These are phyloP conservation scores for Synanthedon tipuliformis DNA, from an alignment of 2,888 invertebrate species.

Conservation along the genomic window DNA sequence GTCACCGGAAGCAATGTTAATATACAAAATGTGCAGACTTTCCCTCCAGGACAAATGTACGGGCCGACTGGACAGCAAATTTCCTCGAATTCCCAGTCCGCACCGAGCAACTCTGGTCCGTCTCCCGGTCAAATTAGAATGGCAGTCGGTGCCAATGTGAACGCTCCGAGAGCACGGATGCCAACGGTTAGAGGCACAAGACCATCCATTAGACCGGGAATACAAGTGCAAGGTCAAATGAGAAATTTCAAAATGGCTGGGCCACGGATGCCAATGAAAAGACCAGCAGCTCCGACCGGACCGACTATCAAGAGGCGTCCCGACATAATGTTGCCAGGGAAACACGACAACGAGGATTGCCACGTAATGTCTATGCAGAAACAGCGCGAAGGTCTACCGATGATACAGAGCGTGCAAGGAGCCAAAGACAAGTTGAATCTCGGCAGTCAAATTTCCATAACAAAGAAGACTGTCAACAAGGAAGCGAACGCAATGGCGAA, in stretches of 20 bases:
- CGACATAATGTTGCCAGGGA: constrained; percentile 75
- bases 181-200: constrained; percentile 36
- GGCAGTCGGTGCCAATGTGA: constrained; percentile 41
- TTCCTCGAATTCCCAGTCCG: constrained; percentile 9
- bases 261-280: constrained; percentile 52
- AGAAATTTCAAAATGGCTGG: constrained; percentile 34
- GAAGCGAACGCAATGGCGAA: constrained; percentile 83
- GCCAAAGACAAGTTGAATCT: constrained; percentile 72
- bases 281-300: constrained; percentile 32
- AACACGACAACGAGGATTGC: constrained; percentile 80
- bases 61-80: constrained; percentile 23
- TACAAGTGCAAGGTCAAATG: constrained; percentile 54
- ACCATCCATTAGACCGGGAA: constrained; percentile 47
- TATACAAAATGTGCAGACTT: constrained; percentile 59
- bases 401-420: constrained; percentile 82
- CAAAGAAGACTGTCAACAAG: constrained; percentile 72
- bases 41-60: constrained; percentile 38
- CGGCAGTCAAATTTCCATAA: constrained; percentile 80
- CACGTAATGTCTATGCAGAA: constrained; percentile 81
- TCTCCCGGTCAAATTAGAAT: constrained; percentile 47
- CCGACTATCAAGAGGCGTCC: constrained; percentile 62
- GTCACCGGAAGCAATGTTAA: constrained; percentile 26
- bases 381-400: constrained; percentile 77
- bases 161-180: constrained; percentile 44
- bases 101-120: constrained; percentile 29